Evolutionary conservation across 2,113 vertebrate genomes (phyloP), one percentile per base, ranked within the genome.

Genomic region (Chaenogobius annularis): DNA sequence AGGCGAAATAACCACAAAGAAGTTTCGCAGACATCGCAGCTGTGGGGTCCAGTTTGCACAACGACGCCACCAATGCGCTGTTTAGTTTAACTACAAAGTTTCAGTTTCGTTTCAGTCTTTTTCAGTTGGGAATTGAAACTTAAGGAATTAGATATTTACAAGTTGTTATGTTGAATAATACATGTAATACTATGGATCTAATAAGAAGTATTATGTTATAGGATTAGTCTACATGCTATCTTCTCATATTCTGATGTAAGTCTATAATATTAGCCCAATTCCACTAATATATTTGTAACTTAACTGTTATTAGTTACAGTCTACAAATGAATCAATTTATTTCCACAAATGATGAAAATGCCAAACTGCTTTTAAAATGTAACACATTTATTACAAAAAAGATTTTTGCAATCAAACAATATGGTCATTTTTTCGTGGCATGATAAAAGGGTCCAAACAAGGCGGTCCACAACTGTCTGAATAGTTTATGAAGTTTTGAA

Each of bases 401-500:
- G 17, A 19, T 15, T 50, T 19, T 50, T 5, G 1, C 4, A 31
- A 31, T 31, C 26, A 50, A 26, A 59, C 1, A 59, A 15, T 75
- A 31, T 80, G 23, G 77, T 50, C 54, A 19, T 54, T 67, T 69
- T 73, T 23, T 19, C 68, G 70, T 48, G 23, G 81, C 59, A 61
- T 65, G 81, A 72, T 90, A 26, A 10, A 26, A 88, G 68, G 90
- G 87, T 20, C 84, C 83, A 87, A 90, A 91, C 88, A 87, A 90
- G 73, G 82, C 15, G 0, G 79, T 88, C 93, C 93, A 93, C 85
- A 86, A 87, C 78, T 92, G 90, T 77, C 75, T 87, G 56, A 94
- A 65, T 52, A 93, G 82, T 40, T 88, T 65, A 44, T 89, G 74
- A 70, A 94, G 88, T 75, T 85, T 91, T 66, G 90, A 91, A 85